A percentile compares a stretch with the other conserved stretches of the same genome.
Conservation (phyloP, 2,888 invertebrate species). For the Amiota minor region DNA sequence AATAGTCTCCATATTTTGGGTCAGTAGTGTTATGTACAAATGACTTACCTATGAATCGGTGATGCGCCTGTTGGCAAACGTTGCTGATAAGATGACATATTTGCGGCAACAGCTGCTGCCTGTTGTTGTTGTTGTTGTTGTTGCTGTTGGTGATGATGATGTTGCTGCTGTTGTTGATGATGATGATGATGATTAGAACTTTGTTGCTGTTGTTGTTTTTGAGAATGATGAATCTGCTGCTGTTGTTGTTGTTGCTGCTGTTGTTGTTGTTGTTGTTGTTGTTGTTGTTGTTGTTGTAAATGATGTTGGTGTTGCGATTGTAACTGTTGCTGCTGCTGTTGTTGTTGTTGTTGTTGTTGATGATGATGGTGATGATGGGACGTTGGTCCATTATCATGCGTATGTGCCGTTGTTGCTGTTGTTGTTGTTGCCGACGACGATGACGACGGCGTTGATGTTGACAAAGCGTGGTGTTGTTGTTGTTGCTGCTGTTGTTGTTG, state of each 20-base stretch:
- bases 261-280: conserved; percentile 51
- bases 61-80: conserved; percentile 72
- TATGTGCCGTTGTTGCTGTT: conserved; percentile 56
- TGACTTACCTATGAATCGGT: conserved; percentile 73
- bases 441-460: conserved; percentile 56
- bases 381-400: conserved; percentile 66
- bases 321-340: conserved; percentile 52
- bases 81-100: conserved; percentile 73
- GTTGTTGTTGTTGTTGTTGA: conserved; percentile 44
- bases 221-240: conserved; percentile 48
- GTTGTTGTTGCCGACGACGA: conserved; percentile 49
- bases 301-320: conserved; percentile 47
- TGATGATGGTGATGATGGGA: conserved; percentile 60
- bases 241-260: conserved; percentile 51
- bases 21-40: too few species aligned
- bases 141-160: conserved; percentile 45
- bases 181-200: conserved; percentile 33
- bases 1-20: too few species aligned
- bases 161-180: conserved; percentile 48
- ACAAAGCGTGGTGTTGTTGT: conserved; percentile 41
- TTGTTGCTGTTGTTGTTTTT: conserved; percentile 43
- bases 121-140: conserved; percentile 67
- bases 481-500: conserved; percentile 48
- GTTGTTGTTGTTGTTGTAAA: conserved; percentile 44
- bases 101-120: conserved; percentile 56